Conservation (phyloP, 2,888 invertebrate species). For the Formica aserva region DNA sequence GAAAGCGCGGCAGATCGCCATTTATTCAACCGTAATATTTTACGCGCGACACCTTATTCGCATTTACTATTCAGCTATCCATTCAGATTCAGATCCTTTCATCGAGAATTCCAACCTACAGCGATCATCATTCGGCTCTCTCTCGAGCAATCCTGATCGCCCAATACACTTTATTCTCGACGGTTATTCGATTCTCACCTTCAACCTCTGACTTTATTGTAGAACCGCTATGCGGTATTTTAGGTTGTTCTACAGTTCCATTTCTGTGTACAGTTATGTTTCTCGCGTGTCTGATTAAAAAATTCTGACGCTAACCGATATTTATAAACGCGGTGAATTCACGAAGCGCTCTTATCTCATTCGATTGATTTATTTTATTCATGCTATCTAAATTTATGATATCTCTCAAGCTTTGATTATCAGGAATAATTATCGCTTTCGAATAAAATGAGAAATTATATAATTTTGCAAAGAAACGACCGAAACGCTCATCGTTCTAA, state of each 20-base stretch:
- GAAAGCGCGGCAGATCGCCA: conserved; percentile 2
- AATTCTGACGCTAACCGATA: conserved; percentile 22
- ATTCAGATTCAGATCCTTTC: conserved; percentile 41
- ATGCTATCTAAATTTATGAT: conserved; percentile 31
- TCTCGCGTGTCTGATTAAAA: conserved; percentile 13
- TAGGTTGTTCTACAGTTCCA: not conserved
- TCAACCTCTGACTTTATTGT: not conserved
- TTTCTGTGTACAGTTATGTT: conserved; percentile 1
- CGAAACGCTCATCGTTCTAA: not conserved
- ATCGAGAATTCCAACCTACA: conserved; percentile 27
- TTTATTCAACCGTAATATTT: conserved; percentile 13
- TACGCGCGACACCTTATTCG: not conserved
- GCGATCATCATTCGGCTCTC: conserved; percentile 10
- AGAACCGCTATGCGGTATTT: conserved; percentile 24
- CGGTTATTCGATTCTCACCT: conserved; percentile 44
- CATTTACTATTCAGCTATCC: conserved; percentile 27
- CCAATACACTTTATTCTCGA: conserved; percentile 8
- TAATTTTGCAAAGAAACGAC: not conserved
- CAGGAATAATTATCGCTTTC: conserved; percentile 30
- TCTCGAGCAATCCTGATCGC: not conserved
- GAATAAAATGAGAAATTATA: conserved; percentile 19
- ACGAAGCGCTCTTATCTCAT: conserved; percentile 26
- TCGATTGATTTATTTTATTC: conserved; percentile 33
- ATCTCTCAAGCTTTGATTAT: conserved; percentile 12
- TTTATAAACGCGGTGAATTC: conserved; percentile 28